Conservation (phyloP, 1,140 invertebrate species). For the Whitmania pigra region DNA sequence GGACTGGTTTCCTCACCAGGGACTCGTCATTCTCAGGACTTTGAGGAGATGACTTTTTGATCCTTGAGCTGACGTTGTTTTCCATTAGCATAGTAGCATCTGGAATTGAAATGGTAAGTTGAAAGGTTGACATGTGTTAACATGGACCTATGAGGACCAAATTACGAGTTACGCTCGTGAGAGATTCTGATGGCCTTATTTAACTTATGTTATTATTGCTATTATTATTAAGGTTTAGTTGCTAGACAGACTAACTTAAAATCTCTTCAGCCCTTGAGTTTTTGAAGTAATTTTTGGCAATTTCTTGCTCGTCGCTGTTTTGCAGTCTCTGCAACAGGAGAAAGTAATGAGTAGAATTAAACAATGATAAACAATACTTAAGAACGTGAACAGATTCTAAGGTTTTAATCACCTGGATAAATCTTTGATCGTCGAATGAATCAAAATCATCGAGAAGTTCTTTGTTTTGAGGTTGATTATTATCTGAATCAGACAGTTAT, state of each 20-base stretch:
- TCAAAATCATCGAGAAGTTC: no score
- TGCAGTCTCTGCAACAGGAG: constrained; percentile 18
- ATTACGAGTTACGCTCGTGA: no score
- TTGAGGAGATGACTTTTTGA: background rate
- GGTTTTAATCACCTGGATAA: no score
- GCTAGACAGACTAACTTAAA: background rate
- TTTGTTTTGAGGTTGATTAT: no score
- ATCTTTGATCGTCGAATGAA: no score
- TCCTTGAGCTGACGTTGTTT: background rate
- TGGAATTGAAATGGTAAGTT: no score
- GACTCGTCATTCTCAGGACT: background rate
- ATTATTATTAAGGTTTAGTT: background rate
- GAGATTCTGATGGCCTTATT: no score
- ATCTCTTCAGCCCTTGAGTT: constrained; percentile 11
- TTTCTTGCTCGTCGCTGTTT: constrained; percentile 14
- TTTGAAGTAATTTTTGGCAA: constrained; percentile 22
- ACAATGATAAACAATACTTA: no score
- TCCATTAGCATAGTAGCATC: background rate
- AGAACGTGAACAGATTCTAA: no score
- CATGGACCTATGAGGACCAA: no score
- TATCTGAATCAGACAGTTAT: no score
- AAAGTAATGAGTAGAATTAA: background rate
- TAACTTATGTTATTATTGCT: background rate
- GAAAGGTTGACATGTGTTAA: no score
- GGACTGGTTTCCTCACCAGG: background rate